Evolutionary conservation across 1,140 invertebrate species (phyloP).

Genomic region (Cotesia vestalis): DNA sequence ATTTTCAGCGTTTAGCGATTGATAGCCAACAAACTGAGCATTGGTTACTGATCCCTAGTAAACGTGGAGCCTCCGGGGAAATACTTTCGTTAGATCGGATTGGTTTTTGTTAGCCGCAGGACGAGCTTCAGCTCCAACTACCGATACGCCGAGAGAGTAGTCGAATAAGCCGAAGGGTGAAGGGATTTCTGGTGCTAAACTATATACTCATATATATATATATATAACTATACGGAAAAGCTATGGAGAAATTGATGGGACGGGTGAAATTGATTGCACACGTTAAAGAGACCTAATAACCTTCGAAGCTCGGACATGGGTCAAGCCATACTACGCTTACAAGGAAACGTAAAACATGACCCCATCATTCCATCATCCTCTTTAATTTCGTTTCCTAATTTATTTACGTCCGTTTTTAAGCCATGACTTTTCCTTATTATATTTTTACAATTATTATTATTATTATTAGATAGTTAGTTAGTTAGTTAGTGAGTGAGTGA

Average conservation of each 20-base stretch:
- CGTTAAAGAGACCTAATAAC: constrained; percentile 2
- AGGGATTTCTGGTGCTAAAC: too few relatives aligned
- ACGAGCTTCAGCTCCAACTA: neutral
- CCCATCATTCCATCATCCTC: neutral
- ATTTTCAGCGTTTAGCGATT: too few relatives aligned
- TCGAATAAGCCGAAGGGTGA: too few relatives aligned
- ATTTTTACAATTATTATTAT: neutral
- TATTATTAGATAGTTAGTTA: neutral
- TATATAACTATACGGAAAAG: too few relatives aligned
- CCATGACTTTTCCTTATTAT: too few relatives aligned
- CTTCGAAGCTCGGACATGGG: neutral
- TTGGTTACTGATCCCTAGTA: neutral
- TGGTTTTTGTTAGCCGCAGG: constrained; percentile 19
- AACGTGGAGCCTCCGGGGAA: neutral
- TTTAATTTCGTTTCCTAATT: too few relatives aligned
- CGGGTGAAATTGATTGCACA: constrained; percentile 17
- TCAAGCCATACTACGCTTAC: too few relatives aligned
- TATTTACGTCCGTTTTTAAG: too few relatives aligned
- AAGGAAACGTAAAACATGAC: neutral
- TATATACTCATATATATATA: too few relatives aligned
- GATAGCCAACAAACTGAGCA: too few relatives aligned
- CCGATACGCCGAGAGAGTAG: neutral
- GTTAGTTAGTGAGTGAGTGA: neutral
- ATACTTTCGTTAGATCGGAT: constrained; percentile 1
- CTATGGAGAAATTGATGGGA: too few relatives aligned